Evolutionary conservation across 2,113 vertebrate species (phyloP).

Genomic region (Atherinomorus stipes): DNA sequence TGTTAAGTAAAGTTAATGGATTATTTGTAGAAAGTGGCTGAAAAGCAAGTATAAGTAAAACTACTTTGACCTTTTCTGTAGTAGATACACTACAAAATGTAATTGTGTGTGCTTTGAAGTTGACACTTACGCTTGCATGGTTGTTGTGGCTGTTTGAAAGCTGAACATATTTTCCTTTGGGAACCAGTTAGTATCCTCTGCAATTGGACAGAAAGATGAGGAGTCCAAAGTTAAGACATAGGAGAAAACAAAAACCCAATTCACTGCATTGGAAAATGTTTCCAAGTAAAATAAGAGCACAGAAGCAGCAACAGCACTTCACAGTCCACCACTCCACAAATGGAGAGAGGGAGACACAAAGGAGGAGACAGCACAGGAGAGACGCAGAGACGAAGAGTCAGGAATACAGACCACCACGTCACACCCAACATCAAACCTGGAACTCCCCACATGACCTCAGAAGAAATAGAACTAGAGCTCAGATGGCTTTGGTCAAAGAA

Average conservation of each 20-base stretch:
- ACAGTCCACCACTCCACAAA: slow-evolving; percentile 79
- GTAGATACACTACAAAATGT: not conserved
- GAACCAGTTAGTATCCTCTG: slow-evolving; percentile 97
- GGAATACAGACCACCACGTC: slow-evolving; percentile 78
- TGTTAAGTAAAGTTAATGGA: slow-evolving; percentile 22
- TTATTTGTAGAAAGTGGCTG: slow-evolving; percentile 27
- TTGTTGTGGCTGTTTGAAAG: slow-evolving; percentile 97
- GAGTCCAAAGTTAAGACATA: slow-evolving; percentile 5
- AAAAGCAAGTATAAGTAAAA: not conserved
- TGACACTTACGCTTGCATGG: slow-evolving; percentile 98
- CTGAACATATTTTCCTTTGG: slow-evolving; percentile 97
- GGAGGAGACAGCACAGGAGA: slow-evolving; percentile 74
- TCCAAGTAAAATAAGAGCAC: slow-evolving; percentile 47
- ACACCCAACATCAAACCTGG: slow-evolving; percentile 75
- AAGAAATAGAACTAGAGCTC: slow-evolving; percentile 59
- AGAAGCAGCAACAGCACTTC: slow-evolving; percentile 69
- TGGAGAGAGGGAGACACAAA: slow-evolving; percentile 80
- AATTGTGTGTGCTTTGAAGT: not conserved
- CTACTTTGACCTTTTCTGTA: slow-evolving; percentile 10
- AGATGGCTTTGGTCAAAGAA: not conserved
- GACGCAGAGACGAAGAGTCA: slow-evolving; percentile 71
- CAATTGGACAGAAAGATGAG: slow-evolving; percentile 57
- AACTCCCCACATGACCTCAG: slow-evolving; percentile 50
- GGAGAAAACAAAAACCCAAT: not conserved
- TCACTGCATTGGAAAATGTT: slow-evolving; percentile 7